Conservation (phyloP, 2,888 invertebrate genomes). For the Heliconius ismenius region DNA sequence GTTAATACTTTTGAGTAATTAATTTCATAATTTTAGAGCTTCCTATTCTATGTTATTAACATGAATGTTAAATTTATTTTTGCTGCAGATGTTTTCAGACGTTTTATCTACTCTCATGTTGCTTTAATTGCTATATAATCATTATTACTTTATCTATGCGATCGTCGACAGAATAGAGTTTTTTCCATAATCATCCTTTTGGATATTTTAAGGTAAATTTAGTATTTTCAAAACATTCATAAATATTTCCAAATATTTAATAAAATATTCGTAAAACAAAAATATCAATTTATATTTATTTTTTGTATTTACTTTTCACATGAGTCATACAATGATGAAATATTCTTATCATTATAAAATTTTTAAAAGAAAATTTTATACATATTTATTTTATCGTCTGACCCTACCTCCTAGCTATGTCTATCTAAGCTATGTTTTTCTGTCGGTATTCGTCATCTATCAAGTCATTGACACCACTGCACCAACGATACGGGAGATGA, state of each 20-base stretch:
- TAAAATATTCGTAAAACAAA: too few relatives aligned
- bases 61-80: conserved; percentile 8
- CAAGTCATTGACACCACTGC: conserved; percentile 78
- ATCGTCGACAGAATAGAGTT: background rate
- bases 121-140: background rate
- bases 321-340: background rate
- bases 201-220: background rate
- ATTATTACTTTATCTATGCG: conserved; percentile 4
- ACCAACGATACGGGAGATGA: conserved; percentile 73
- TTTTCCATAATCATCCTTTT: background rate
- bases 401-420: conserved; percentile 25
- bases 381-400: conserved; percentile 18
- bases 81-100: conserved; percentile 1
- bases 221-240: background rate
- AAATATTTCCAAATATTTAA: too few relatives aligned
- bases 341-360: background rate
- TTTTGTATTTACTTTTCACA: background rate
- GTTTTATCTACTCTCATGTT: conserved; percentile 1
- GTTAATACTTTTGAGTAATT: background rate
- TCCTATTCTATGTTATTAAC: conserved; percentile 1
- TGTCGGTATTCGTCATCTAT: conserved; percentile 69
- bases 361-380: background rate
- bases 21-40: conserved; percentile 16
- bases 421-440: conserved; percentile 35
- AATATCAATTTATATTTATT: too few relatives aligned